Evolutionary conservation across 1,140 invertebrate genomes (phyloP).

Genomic region (Pseudomyrmex cubaensis): DNA sequence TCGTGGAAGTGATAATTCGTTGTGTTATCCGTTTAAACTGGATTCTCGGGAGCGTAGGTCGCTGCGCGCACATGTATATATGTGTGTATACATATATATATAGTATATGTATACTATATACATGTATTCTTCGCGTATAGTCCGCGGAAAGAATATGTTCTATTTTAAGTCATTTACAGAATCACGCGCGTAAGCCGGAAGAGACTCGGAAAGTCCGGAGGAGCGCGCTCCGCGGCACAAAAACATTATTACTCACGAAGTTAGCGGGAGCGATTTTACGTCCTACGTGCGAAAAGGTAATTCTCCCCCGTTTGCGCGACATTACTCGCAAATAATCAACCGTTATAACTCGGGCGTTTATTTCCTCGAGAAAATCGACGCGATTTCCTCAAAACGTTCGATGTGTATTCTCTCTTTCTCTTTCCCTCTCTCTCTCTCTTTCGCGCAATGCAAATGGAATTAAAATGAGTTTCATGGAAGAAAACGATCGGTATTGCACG

Average conservation of each 20-base stretch:
- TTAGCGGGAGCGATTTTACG: conserved; percentile 25
- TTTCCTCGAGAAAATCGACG: conserved; percentile 1
- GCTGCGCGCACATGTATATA: not conserved
- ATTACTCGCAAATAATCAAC: conserved; percentile 37
- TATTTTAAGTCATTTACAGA: conserved; percentile 20
- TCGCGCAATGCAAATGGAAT: conserved; percentile 1
- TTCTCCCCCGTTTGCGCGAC: not conserved
- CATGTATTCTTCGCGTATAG: not conserved
- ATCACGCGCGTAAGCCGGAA: not conserved
- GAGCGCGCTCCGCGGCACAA: not conserved
- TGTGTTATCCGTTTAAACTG: conserved; percentile 7
- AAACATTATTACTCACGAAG: conserved; percentile 30
- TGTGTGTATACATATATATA: no score
- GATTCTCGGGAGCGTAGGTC: not conserved
- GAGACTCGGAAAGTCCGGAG: not conserved
- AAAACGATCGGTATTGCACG: conserved; percentile 5
- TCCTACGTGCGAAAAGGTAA: conserved; percentile 29
- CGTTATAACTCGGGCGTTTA: not conserved
- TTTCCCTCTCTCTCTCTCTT: no score
- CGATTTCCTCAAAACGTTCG: conserved; percentile 31
- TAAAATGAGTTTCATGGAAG: conserved; percentile 16
- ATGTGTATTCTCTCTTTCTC: not conserved
- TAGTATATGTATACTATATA: no score
- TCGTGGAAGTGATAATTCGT: conserved; percentile 41
- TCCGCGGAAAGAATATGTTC: not conserved